Evolutionary conservation across 1,140 invertebrate genomes (phyloP).

Genomic region (Whitmania pigra): DNA sequence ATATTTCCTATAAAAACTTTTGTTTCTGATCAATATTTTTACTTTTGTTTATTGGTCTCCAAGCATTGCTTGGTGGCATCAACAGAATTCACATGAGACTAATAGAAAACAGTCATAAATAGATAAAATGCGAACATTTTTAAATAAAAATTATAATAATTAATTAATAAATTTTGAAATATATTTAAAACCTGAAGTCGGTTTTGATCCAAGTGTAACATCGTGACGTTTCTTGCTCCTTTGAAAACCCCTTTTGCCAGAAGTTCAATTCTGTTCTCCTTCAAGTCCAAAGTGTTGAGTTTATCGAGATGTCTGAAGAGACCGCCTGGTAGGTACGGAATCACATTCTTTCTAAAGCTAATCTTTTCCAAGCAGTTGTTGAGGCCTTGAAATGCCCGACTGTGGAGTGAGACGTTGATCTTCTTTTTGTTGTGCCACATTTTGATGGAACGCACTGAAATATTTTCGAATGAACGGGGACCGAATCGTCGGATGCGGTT

Average conservation of each 20-base stretch:
- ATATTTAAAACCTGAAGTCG: not conserved
- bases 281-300: conserved; percentile 14
- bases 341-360: conserved; percentile 10
- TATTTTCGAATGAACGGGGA: conserved; percentile 14
- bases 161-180: too few relatives aligned
- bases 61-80: too few relatives aligned
- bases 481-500: conserved; percentile 14
- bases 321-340: conserved; percentile 3
- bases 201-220: conserved; percentile 17
- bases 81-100: too few relatives aligned
- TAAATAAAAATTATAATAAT: too few relatives aligned
- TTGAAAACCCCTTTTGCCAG: conserved; percentile 15
- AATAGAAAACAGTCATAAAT: too few relatives aligned
- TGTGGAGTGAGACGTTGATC: conserved; percentile 14
- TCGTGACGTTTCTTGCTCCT: conserved; percentile 12
- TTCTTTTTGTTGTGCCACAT: conserved; percentile 18
- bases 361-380: conserved; percentile 14
- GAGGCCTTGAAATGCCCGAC: conserved; percentile 16
- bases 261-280: conserved; percentile 17
- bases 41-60: too few relatives aligned
- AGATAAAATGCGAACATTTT: too few relatives aligned
- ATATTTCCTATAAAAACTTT: too few relatives aligned
- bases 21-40: too few relatives aligned
- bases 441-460: conserved; percentile 15
- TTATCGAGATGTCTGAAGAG: conserved; percentile 15